A percentile compares a stretch with the other conserved stretches of the same genome.
Conservation (phyloP, 2,888 invertebrate species). For the Mesoligia furuncula region DNA sequence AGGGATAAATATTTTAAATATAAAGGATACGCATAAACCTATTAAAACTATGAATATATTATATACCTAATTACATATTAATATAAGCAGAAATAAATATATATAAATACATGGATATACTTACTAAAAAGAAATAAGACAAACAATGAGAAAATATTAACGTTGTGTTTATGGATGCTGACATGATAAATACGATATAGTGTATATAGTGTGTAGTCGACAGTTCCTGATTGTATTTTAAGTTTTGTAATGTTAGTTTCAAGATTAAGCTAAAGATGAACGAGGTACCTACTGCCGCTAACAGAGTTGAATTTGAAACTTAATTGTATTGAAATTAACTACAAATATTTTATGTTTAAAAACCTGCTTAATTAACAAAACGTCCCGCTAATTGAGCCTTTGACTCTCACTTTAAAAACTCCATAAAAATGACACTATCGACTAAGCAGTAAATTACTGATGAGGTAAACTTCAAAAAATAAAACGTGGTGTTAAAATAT, state of each 20-base stretch:
- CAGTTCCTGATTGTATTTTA: background rate
- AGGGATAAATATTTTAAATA: too few relatives aligned
- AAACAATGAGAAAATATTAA: too few relatives aligned
- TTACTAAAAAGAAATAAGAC: too few relatives aligned
- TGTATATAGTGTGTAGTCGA: background rate
- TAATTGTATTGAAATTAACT: background rate
- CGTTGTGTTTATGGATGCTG: background rate
- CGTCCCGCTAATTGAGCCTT: background rate
- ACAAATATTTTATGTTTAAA: background rate
- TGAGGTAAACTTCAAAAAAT: constrained; percentile 14
- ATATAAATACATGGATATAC: too few relatives aligned
- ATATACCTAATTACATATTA: too few relatives aligned
- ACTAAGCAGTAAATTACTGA: constrained; percentile 14
- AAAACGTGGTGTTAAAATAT: background rate
- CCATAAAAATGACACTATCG: too few relatives aligned
- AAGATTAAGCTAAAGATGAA: background rate
- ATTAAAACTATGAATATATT: too few relatives aligned
- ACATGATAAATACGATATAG: background rate
- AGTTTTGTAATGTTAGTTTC: background rate
- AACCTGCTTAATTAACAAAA: background rate
- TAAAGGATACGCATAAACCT: too few relatives aligned
- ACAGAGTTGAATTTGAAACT: background rate
- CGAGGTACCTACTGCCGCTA: background rate
- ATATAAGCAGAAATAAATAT: too few relatives aligned
- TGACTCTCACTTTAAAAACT: background rate